Base-by-base conservation (phyloP, 2,797 vertebrate species). In the Gymnoscopelus microlampas region DNA sequence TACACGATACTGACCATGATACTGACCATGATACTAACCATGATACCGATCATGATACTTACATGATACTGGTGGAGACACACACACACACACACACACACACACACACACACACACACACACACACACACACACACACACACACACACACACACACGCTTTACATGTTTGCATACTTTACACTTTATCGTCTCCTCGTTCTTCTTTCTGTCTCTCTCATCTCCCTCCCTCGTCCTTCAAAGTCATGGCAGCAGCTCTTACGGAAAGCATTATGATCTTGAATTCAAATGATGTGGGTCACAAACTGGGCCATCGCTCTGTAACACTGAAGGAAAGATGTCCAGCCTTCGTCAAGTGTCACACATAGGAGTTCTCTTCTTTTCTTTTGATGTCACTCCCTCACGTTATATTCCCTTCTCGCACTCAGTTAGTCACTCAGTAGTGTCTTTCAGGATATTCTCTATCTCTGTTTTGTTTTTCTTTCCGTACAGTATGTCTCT, bases 201-300 rank as follows among this genome's bases (percentile, higher is more conserved):
- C 93, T 92, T 0, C 89, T 91, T 79, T 94, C 94, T 0, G 93
- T 13, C 94, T 92, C 71, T 92, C 94, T 70, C 94, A 44, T 90
- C 91, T 93, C 91, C 0, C 93, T 91, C 0, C 92, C 93, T 0
- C 91, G 94, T 48, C 93, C 94, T 94, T 84, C 50, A 15, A 51
- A 15, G 92, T 0, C 6, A 44, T n/a, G 50, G 47, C 56, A 74
- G 77, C 71, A 60, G 77, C 85, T 84, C 87, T 82, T 84, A 87
- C 87, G 39, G 73, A 87, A 90, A 87, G 81, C 79, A 84, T 81
- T 76, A 87, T 87, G 76, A 76, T 81, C 80, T 82, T 82, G 81
- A 85, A 87, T 87, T 90, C 83, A 74, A 84, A 88, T 90, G 85
- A 91, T 91, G 78, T 88, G 88, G 86, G 89, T 92, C 90, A 89